Conservation (phyloP, 2,888 invertebrate genomes). For the Drosophila rellima region DNA sequence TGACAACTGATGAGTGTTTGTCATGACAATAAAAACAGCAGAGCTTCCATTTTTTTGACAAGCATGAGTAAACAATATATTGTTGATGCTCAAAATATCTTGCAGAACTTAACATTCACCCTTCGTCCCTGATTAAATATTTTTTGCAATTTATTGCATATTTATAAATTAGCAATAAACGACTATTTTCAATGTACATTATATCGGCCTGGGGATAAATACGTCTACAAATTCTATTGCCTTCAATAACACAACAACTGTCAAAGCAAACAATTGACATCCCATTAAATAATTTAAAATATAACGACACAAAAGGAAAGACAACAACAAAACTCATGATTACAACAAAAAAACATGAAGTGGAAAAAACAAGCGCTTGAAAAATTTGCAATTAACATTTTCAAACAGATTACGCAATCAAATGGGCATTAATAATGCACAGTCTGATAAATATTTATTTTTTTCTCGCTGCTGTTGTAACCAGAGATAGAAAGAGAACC, state of each 20-base stretch:
- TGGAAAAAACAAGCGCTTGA: conserved; percentile 13
- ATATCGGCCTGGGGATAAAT: conserved; percentile 17
- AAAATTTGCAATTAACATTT: conserved; percentile 71
- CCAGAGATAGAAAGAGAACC: conserved; percentile 1
- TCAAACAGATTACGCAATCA: conserved; percentile 73
- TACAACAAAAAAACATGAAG: background rate
- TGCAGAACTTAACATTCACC: background rate
- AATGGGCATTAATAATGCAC: conserved; percentile 67
- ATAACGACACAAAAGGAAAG: conserved; percentile 6
- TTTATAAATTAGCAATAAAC: conserved; percentile 22
- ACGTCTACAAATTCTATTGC: conserved; percentile 14
- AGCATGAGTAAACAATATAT: background rate
- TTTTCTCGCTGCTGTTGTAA: conserved; percentile 6
- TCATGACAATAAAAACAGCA: background rate
- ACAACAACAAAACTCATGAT: background rate
- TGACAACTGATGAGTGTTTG: background rate
- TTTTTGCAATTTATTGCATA: conserved; percentile 1
- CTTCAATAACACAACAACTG: conserved; percentile 49
- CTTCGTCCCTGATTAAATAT: conserved; percentile 3
- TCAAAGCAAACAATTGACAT: conserved; percentile 67
- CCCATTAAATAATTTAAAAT: conserved; percentile 52
- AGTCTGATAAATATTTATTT: conserved; percentile 27
- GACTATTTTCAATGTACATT: conserved; percentile 11
- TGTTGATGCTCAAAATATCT: background rate
- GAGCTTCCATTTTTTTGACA: background rate